A percentile compares a stretch with the other conserved stretches of the same genome.
Conservation (phyloP, 2,113 vertebrate species). For the Herpetotheres cachinnans region DNA sequence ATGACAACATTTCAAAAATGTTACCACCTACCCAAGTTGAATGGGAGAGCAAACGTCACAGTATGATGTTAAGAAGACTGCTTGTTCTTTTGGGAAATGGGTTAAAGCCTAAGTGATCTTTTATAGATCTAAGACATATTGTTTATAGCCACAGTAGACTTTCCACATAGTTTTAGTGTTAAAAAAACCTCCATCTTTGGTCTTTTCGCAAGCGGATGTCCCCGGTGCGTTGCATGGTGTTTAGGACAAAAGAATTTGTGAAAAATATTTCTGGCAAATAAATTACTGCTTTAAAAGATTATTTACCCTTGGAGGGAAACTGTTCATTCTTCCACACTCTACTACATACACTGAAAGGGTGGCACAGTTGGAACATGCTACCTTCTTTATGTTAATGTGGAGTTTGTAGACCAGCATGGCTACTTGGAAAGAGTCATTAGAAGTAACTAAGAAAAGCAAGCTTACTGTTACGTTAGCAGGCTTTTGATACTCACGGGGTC, state of each 20-base stretch:
- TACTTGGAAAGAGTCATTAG: neutral
- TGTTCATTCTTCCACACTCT: neutral
- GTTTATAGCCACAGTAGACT: neutral
- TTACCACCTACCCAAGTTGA: neutral
- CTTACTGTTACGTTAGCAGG: neutral
- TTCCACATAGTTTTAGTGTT: neutral
- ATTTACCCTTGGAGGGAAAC: neutral
- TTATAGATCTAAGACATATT: neutral
- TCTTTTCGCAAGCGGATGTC: neutral
- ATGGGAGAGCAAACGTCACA: neutral
- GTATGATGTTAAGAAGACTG: neutral
- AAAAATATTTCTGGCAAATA: neutral
- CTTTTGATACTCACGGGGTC: neutral
- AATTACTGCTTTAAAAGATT: neutral
- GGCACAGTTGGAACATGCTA: neutral
- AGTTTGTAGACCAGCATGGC: neutral
- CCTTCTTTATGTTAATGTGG: neutral
- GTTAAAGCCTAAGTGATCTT: neutral
- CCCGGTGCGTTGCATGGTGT: neutral
- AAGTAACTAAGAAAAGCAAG: neutral
- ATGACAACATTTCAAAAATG: neutral
- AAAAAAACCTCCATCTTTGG: neutral
- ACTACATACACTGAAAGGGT: neutral
- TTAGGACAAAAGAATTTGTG: neutral
- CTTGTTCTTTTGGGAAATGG: neutral